phyloP scores from a whole-genome alignment of 2,888 invertebrate species.

The Lordiphosa andalusiaca region DNA sequence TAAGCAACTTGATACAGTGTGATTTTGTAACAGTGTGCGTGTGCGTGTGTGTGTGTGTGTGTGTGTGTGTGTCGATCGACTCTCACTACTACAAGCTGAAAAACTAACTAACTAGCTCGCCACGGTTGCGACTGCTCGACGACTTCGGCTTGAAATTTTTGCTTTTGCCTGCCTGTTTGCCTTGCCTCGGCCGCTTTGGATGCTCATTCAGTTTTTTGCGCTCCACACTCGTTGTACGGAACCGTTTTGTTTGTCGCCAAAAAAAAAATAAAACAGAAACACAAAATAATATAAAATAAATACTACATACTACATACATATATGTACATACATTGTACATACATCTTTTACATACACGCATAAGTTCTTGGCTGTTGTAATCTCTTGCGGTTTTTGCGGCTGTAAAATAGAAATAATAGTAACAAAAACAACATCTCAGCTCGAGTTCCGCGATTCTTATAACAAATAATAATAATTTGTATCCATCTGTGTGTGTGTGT shows the following conservation, averaged over 20 bases:
- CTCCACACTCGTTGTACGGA: conserved; percentile 73
- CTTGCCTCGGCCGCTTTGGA: conserved; percentile 69
- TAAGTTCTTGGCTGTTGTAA: conserved; percentile 32
- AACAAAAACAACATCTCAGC: conserved; percentile 44
- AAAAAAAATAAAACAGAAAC: conserved; percentile 14
- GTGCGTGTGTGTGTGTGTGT: conserved; percentile 29
- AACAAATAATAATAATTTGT: conserved; percentile 6
- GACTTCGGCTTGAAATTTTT: conserved; percentile 21
- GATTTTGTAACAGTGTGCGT: conserved; percentile 29
- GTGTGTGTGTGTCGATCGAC: conserved; percentile 43
- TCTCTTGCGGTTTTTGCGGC: conserved; percentile 55
- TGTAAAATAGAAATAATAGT: conserved; percentile 16
- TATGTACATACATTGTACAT: background rate
- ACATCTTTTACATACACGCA: conserved; percentile 8
- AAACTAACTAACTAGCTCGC: conserved; percentile 72
- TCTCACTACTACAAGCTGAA: conserved; percentile 64
- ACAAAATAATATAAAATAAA: conserved; percentile 4
- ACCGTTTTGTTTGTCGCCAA: conserved; percentile 63
- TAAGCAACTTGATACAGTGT: conserved; percentile 65
- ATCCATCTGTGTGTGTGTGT: conserved; percentile 13
- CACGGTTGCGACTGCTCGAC: conserved; percentile 29
- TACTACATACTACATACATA: background rate
- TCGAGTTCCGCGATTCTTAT: conserved; percentile 42
- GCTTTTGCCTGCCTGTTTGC: conserved; percentile 61
- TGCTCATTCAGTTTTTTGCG: conserved; percentile 72